Conservation (phyloP, 1,140 invertebrate species). For the Drosophila busckii region DNA sequence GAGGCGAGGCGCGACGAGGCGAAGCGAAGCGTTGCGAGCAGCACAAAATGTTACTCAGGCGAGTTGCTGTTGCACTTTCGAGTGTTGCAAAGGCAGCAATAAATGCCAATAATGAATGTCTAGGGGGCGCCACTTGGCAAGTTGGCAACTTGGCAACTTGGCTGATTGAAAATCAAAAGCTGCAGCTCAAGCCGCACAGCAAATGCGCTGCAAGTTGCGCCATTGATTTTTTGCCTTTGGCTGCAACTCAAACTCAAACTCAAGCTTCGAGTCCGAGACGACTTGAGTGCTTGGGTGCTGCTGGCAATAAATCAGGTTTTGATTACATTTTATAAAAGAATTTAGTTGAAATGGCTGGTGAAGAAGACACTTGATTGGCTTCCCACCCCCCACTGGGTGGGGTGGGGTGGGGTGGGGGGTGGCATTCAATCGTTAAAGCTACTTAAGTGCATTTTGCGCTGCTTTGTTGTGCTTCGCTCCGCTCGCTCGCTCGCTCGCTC, state of each 20-base stretch:
- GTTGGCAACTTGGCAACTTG: not conserved
- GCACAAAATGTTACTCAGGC: no score
- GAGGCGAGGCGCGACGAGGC: no score
- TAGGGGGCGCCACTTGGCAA: slow-evolving; percentile 43
- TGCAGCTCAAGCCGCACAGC: no score
- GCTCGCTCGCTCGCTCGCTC: not conserved
- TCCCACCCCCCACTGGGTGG: slow-evolving; percentile 19
- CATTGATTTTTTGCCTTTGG: slow-evolving; percentile 58
- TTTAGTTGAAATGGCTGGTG: slow-evolving; percentile 67
- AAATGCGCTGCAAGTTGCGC: no score
- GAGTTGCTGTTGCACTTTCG: slow-evolving; percentile 49
- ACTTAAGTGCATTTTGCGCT: slow-evolving; percentile 34
- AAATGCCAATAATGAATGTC: slow-evolving; percentile 70
- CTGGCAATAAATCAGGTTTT: slow-evolving; percentile 77
- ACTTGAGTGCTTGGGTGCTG: slow-evolving; percentile 49
- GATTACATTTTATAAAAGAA: slow-evolving; percentile 78
- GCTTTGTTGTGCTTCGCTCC: not conserved
- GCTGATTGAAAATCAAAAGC: slow-evolving; percentile 50
- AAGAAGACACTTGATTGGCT: slow-evolving; percentile 78
- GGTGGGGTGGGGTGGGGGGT: no score
- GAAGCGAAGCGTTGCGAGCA: no score
- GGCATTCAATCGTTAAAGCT: slow-evolving; percentile 21
- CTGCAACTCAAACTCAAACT: slow-evolving; percentile 66
- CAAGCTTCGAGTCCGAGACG: slow-evolving; percentile 47
- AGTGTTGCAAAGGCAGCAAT: slow-evolving; percentile 46